Evolutionary conservation across 2,113 vertebrate species (phyloP).

Genomic region (Dinomys branickii): DNA sequence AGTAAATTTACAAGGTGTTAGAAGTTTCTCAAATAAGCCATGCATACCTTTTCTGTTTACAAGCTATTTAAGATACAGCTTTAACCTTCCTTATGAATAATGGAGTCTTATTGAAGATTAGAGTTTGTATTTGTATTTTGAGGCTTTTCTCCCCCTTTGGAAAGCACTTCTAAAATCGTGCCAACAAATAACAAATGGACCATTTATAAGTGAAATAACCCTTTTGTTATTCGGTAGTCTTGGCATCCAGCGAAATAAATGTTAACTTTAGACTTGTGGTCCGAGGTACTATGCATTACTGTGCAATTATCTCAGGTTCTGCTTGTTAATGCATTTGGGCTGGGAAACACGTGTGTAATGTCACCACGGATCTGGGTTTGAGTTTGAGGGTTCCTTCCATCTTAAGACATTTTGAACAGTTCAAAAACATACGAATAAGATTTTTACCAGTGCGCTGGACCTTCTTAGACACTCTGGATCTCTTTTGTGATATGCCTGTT

Average conservation of each 20-base stretch:
- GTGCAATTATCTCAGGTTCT: neutral
- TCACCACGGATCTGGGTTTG: neutral
- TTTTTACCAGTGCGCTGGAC: neutral
- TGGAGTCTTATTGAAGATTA: neutral
- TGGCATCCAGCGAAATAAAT: neutral
- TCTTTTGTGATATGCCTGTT: neutral
- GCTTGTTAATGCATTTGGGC: neutral
- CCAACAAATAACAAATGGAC: neutral
- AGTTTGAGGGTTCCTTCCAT: neutral
- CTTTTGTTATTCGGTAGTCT: neutral
- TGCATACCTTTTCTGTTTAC: neutral
- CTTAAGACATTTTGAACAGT: neutral
- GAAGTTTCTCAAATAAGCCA: neutral
- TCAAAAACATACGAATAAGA: neutral
- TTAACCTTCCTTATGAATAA: neutral
- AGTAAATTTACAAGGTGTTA: neutral
- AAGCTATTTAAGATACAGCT: neutral
- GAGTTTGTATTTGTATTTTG: slow-evolving; percentile 25
- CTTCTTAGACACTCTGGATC: neutral
- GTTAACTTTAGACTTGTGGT: neutral
- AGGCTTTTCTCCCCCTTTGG: neutral
- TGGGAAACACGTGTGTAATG: neutral
- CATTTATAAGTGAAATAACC: slow-evolving; percentile 26
- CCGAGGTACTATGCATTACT: neutral
- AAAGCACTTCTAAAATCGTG: neutral